Evolutionary conservation across 2,888 invertebrate species (phyloP), one percentile per base, ranked within the genome.

Genomic region (Phalera bucephala): DNA sequence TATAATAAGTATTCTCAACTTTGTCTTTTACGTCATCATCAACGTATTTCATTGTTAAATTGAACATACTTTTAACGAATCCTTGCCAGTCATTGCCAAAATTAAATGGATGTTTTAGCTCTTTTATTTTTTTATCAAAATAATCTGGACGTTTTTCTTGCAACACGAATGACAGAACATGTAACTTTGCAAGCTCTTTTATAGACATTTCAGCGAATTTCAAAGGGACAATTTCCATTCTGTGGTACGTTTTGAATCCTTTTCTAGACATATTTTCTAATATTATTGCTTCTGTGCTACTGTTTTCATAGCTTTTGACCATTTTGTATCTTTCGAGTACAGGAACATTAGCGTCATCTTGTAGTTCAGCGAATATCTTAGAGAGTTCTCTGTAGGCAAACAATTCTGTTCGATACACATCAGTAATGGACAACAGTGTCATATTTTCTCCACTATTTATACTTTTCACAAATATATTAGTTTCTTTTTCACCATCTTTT

Each of bases 111-210:
- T 45, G 45, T 14, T 59, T 49, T 20, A 66, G 36, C 1, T 33
- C 25, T 49, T 52, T 54, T 13, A 70, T 52, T 31, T 55, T 57
- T 1, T 36, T 52, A 7, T 74, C 50, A 36, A 61, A 80, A 49
- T 67, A 82, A 15, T 64, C 59, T 0, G 68, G 66, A 19, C 41
- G 47, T 33, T 52, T 60, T 2, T 47, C 35, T 57, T 78, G 51
- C n/a, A 76, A 27, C 1, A 60, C 61, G 36, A 70, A 70, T 0
- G 75, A 70, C 1, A 79, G 39, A 0, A 57, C 69, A 35, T 80
- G 80, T 28, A 78, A 68, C 41, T 66, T 76, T 0, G 79, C 77
- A 12, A 79, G 49, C 39, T 73, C 54, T 36, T 52, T 53, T 1
- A 77, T 36, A 1, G 70, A 57, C 9, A 66, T 31, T 38, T 70